Percentiles rank a stretch among this genome's conserved stretches.
Evolutionary conservation across 2,888 invertebrate species (phyloP).

Genomic region (Notodonta ziczac): DNA sequence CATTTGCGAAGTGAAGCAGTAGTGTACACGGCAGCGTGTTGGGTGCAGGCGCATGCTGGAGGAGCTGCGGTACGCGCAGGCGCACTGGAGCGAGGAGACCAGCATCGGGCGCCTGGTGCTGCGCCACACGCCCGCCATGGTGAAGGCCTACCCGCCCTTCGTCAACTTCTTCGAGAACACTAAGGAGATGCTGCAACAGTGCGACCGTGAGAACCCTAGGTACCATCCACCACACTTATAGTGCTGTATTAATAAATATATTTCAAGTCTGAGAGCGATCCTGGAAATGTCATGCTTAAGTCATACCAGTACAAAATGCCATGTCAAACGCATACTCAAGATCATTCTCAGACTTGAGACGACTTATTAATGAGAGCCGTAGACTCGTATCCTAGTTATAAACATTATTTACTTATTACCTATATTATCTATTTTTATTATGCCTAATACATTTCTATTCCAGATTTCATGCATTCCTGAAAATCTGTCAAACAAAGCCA

Average conservation of each 20-base stretch:
- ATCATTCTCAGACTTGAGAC: no score
- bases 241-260: no score
- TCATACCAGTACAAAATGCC: no score
- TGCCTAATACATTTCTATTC: slow-evolving; percentile 30
- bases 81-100: slow-evolving; percentile 95
- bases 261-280: no score
- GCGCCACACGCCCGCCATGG: slow-evolving; percentile 93
- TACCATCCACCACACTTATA: slow-evolving; percentile 23
- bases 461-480: slow-evolving; percentile 98
- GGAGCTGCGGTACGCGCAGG: slow-evolving; percentile 86
- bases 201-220: slow-evolving; percentile 96
- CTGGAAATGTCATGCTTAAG: no score
- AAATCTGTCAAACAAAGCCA: slow-evolving; percentile 96
- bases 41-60: slow-evolving; percentile 85
- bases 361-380: no score
- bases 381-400: no score
- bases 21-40: not conserved
- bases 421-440: not conserved
- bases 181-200: slow-evolving; percentile 95
- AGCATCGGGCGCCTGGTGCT: slow-evolving; percentile 95
- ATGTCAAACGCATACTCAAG: no score
- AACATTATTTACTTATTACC: no score
- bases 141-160: slow-evolving; percentile 98
- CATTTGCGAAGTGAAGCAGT: not conserved
- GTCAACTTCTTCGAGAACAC: slow-evolving; percentile 99